phyloP scores from a whole-genome alignment of 1,140 invertebrate species.

The Drosophila jambulina region DNA sequence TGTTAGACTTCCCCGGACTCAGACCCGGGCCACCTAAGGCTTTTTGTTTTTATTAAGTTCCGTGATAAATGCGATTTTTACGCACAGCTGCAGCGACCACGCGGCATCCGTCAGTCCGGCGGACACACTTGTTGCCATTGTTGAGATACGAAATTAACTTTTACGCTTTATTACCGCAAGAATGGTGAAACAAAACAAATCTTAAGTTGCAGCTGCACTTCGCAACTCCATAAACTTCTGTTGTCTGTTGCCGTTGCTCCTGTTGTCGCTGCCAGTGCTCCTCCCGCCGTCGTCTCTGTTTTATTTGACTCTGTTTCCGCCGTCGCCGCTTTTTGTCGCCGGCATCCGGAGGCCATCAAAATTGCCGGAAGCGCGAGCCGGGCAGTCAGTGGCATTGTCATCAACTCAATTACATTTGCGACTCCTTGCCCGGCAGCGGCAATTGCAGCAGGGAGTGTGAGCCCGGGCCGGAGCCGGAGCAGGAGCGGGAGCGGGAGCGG shows the following conservation, averaged over 20 bases:
- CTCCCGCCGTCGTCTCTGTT: slow-evolving; percentile 29
- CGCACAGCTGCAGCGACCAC: slow-evolving; percentile 50
- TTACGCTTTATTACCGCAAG: slow-evolving; percentile 78
- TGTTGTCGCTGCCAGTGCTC: slow-evolving; percentile 6
- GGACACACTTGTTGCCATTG: slow-evolving; percentile 48
- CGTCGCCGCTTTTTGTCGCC: slow-evolving; percentile 59
- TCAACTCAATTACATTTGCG: slow-evolving; percentile 80
- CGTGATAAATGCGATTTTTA: slow-evolving; percentile 74
- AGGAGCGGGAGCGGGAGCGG: neutral
- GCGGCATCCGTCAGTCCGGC: slow-evolving; percentile 8
- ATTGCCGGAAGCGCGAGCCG: slow-evolving; percentile 70
- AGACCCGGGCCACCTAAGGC: slow-evolving; percentile 1
- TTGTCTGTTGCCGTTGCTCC: slow-evolving; percentile 2
- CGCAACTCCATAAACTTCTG: slow-evolving; percentile 36
- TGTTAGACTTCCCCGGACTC: slow-evolving; percentile 52
- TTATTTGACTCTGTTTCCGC: slow-evolving; percentile 37
- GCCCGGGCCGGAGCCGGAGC: neutral
- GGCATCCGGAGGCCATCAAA: slow-evolving; percentile 76
- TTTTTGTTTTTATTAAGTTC: slow-evolving; percentile 59
- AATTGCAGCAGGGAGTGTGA: slow-evolving; percentile 30
- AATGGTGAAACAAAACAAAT: slow-evolving; percentile 74
- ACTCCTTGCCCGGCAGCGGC: slow-evolving; percentile 48
- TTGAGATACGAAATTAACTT: slow-evolving; percentile 73
- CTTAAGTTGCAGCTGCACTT: slow-evolving; percentile 52
- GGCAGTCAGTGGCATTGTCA: slow-evolving; percentile 60